Conservation (phyloP, 2,888 invertebrate species). For the Xestia rhomboidea region DNA sequence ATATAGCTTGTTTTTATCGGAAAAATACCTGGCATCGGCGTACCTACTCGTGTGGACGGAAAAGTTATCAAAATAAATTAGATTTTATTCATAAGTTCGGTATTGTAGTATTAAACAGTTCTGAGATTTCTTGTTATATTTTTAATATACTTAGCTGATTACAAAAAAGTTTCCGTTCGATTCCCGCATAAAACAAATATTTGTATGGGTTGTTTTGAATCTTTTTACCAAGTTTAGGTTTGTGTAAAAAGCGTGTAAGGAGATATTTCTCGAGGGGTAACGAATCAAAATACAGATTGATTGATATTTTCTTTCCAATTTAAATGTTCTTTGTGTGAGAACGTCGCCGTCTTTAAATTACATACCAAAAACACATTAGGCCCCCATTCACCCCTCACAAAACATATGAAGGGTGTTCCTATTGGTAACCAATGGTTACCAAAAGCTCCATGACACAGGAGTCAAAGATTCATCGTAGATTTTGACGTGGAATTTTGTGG, state of each 20-base stretch:
- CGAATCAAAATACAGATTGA: conserved; percentile 3
- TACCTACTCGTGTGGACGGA: conserved; percentile 14
- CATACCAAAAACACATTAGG: not conserved
- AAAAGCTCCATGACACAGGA: conserved; percentile 19
- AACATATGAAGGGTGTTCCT: conserved; percentile 35
- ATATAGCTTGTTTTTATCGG: conserved; percentile 37
- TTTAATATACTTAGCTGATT: not conserved
- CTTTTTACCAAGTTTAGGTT: not conserved
- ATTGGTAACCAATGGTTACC: conserved; percentile 38
- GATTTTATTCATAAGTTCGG: conserved; percentile 15
- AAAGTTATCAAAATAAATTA: conserved; percentile 40
- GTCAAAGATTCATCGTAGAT: not conserved
- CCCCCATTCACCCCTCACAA: not conserved
- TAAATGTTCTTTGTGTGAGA: conserved; percentile 3
- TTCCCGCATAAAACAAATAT: not conserved
- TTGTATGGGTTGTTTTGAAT: not conserved
- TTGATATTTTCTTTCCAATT: not conserved
- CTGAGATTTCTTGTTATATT: not conserved
- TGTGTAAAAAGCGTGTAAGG: not conserved
- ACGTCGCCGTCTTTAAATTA: conserved; percentile 6
- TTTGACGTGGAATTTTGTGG: not conserved
- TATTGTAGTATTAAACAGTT: conserved; percentile 13
- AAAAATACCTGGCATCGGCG: conserved; percentile 22
- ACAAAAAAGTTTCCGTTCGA: not conserved
- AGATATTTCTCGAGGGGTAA: not conserved